phyloP scores from a whole-genome alignment of 2,113 vertebrate species.

The Lagenorhynchus albirostris region DNA sequence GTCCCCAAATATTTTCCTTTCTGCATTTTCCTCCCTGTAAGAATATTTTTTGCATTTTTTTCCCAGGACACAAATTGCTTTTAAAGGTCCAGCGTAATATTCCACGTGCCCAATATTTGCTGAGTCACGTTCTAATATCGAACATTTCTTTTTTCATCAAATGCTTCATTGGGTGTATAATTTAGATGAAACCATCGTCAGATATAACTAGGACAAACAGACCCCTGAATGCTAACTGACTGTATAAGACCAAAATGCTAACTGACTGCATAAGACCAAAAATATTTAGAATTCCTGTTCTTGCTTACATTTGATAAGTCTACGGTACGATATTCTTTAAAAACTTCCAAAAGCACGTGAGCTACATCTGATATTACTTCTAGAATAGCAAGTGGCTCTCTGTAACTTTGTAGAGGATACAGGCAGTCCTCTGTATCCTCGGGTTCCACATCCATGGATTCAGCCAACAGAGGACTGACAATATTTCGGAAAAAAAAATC shows the following conservation, averaged over 20 bases:
- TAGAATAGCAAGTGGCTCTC: background rate
- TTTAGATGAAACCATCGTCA: constrained; percentile 7
- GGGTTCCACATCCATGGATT: background rate
- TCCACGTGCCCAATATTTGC: background rate
- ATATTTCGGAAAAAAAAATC: background rate
- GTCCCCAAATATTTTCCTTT: constrained; percentile 8
- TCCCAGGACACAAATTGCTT: constrained; percentile 1
- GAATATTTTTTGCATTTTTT: background rate
- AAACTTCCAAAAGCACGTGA: background rate
- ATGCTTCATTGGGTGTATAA: constrained; percentile 25
- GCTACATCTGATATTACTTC: background rate
- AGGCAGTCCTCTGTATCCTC: background rate
- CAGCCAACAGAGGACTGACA: background rate
- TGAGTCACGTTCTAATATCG: constrained; percentile 10
- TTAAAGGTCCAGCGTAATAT: background rate
- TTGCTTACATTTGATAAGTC: background rate
- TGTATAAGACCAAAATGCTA: background rate
- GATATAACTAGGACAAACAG: background rate
- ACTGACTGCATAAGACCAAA: background rate
- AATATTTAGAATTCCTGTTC: constrained; percentile 1
- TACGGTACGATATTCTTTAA: background rate
- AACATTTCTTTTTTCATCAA: background rate
- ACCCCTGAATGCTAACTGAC: background rate
- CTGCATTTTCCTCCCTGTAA: constrained; percentile 7
- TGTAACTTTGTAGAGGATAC: background rate